Conservation (phyloP, 2,797 vertebrate genomes). For the Petrocephalus schoutedeni region DNA sequence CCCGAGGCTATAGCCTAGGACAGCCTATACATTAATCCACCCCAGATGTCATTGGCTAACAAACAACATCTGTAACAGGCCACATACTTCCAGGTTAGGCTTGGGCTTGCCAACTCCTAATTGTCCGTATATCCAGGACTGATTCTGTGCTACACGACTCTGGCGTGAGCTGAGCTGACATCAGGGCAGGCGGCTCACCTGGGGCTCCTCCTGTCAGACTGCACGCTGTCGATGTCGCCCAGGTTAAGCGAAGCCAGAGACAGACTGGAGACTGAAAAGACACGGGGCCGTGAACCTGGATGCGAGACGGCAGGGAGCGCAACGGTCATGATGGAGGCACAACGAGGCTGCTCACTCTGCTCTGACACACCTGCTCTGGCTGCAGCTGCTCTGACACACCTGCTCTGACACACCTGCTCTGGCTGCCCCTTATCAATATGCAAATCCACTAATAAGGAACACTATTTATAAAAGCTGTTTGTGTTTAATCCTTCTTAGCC, state of each 20-base stretch:
- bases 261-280: conserved; percentile 93
- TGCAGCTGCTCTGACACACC: not conserved
- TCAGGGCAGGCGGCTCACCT: conserved; percentile 65
- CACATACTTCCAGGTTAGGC: not conserved
- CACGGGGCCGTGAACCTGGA: conserved; percentile 76
- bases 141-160: not conserved
- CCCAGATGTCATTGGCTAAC: not conserved
- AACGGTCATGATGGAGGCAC: conserved; percentile 47
- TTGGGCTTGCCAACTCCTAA: not conserved
- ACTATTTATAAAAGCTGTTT: not conserved
- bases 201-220: conserved; percentile 83
- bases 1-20: not conserved
- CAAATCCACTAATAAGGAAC: not conserved
- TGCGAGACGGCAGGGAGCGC: conserved; percentile 50
- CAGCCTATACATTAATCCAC: not conserved
- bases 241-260: conserved; percentile 89
- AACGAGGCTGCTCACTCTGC: conserved; percentile 49
- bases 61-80: not conserved
- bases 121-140: not conserved
- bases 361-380: conserved; percentile 35
- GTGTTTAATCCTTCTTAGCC: not conserved
- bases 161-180: not conserved
- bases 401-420: too few relatives aligned
- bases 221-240: conserved; percentile 81
- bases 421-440: not conserved